Percentiles rank a stretch among this genome's conserved stretches.
These are phyloP conservation scores for Phymanthus crucifer DNA, from an alignment of 92 coral and sea anemone species.

Conservation along the genomic window DNA sequence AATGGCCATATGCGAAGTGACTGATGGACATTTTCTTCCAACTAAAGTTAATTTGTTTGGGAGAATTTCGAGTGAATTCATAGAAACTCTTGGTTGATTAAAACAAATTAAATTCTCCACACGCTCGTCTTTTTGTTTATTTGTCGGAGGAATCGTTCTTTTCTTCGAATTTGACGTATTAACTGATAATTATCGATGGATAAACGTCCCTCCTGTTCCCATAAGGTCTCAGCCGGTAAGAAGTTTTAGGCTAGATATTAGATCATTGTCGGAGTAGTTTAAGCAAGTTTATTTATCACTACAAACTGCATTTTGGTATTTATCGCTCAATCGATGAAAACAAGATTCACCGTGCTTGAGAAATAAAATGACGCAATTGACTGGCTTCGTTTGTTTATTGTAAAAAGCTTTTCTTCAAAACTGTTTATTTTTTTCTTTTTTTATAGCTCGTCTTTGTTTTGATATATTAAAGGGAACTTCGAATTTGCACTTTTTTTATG, in stretches of 20 bases:
- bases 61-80: constrained; percentile 7
- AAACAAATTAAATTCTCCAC: constrained; percentile 15
- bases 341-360: neutral
- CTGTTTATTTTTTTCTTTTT: constrained; percentile 16
- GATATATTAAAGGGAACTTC: constrained; percentile 13
- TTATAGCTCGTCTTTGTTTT: constrained; percentile 23
- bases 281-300: neutral
- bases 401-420: neutral
- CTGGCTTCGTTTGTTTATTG: neutral
- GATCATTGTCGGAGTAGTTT: neutral
- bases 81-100: constrained; percentile 5
- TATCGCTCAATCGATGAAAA: neutral
- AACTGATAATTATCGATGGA: neutral
- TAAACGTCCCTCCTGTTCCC: neutral
- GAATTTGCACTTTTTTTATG: constrained; percentile 27
- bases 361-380: neutral
- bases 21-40: neutral
- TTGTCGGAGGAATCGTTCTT: neutral
- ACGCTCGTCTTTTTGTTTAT: neutral
- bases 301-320: neutral
- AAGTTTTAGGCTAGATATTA: neutral
- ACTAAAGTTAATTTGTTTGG: constrained; percentile 29
- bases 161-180: constrained; percentile 1
- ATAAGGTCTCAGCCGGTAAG: constrained; percentile 24
- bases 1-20: constrained; percentile 11